These are phyloP conservation scores for Centropristis striata DNA, from an alignment of 2,113 vertebrate genomes.

Conservation along the genomic window DNA sequence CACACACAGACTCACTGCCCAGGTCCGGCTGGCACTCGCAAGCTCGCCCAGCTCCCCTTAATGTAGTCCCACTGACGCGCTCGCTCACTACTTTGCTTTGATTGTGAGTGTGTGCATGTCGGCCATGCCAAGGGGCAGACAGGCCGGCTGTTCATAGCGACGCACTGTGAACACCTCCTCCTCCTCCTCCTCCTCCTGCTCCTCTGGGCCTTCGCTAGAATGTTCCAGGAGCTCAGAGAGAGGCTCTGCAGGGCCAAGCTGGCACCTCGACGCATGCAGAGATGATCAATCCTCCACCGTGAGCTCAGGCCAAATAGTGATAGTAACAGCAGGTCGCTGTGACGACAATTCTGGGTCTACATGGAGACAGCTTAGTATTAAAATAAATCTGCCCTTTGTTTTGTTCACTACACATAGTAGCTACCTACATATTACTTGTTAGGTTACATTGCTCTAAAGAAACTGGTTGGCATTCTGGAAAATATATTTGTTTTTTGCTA, in stretches of 20 bases:
- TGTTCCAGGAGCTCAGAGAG: conserved; percentile 57
- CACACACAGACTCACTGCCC: conserved; percentile 11
- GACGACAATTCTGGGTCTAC: conserved; percentile 16
- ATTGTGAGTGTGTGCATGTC: conserved; percentile 11
- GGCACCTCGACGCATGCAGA: conserved; percentile 44
- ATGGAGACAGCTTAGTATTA: neutral
- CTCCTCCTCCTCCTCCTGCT: conserved; percentile 31
- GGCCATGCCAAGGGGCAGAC: conserved; percentile 81
- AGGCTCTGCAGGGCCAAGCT: conserved; percentile 58
- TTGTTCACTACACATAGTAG: neutral
- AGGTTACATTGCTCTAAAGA: neutral
- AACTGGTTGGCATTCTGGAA: neutral
- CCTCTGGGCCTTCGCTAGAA: conserved; percentile 41
- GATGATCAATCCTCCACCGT: conserved; percentile 40
- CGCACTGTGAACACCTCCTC: conserved; percentile 46
- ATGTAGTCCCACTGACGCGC: conserved; percentile 37
- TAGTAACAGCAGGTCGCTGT: conserved; percentile 40
- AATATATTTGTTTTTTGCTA: neutral
- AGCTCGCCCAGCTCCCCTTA: conserved; percentile 39
- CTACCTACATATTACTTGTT: neutral
- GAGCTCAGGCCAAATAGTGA: conserved; percentile 40
- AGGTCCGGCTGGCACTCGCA: conserved; percentile 41
- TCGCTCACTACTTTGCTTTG: conserved; percentile 45
- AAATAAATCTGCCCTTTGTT: neutral
- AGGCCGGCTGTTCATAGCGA: conserved; percentile 69